Evolutionary conservation across 2,113 vertebrate genomes (phyloP), one percentile per base, ranked within the genome.

Genomic region (Dicrurus megarhynchus): DNA sequence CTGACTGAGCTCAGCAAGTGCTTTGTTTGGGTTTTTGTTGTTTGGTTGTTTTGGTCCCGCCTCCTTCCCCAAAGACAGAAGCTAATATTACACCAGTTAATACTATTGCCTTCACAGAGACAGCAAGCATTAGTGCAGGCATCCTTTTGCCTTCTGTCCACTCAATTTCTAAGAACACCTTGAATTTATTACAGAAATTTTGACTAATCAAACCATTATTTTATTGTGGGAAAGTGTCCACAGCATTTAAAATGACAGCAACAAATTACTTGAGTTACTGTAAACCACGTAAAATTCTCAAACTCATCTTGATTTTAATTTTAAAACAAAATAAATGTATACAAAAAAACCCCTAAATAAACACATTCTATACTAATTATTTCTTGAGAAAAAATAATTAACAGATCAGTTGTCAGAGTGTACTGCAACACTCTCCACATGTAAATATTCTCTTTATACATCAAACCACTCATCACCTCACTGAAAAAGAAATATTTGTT

Each of bases 261-360:
- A 9, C 4, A 75, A 85, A 39, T 44, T 41, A 37, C 11, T 33
- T 27, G 19, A 90, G 11, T 50, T 53, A 74, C 50, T 75, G 46
- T 53, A 81, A 92, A 75, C 63, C 7, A 41, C 49, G 41, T 55
- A 80, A 13, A 86, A 56, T 13, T 91, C 89, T 37, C 74, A 90
- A 94, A 63, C 23, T 84, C 13, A 26, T 56, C 14, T 41, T 50
- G 16, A 65, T 39, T 84, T 77, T 44, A 52, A 55, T 33, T 73
- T 55, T 21, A 24, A 8, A 33, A 30, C 22, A 67, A 50, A 33
- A 22, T 11, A 2, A 60, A 64, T 20, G 5, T 12, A 30, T 14
- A 20, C 2, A 53, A 55, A 52, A 41, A 7, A 1, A 4, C 0
- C 2, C 8, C 19, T 56, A 39, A 71, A 44, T 23, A n/a, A 27